Conservation (phyloP, 2,888 invertebrate genomes). For the Pristionchus japonicus region DNA sequence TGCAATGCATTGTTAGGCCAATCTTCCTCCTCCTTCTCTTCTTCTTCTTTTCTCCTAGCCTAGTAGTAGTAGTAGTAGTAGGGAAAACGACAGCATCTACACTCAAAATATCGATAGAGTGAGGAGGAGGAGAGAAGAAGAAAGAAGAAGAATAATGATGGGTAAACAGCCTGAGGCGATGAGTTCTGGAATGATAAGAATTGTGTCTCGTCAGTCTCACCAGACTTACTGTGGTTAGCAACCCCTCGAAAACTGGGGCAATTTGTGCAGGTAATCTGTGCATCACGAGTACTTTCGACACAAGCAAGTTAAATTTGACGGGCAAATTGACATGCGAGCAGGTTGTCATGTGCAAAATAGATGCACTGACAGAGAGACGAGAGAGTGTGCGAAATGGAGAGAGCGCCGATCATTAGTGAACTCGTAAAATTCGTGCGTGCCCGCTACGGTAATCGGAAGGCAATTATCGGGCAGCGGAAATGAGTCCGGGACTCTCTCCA, state of each 20-base stretch:
- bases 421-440: slow-evolving; percentile 7
- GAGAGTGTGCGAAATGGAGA: too few relatives aligned
- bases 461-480: background rate
- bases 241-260: background rate
- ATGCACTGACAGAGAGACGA: background rate
- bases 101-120: slow-evolving; percentile 28
- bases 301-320: background rate
- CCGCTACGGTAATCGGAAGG: slow-evolving; percentile 10
- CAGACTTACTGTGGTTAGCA: background rate
- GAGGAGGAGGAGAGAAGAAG: background rate
- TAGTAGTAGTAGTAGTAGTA: slow-evolving; percentile 32
- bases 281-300: background rate
- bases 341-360: background rate
- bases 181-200: slow-evolving; percentile 41
- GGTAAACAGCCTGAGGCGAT: slow-evolving; percentile 49
- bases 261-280: background rate
- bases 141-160: slow-evolving; percentile 42
- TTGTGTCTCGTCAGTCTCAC: background rate
- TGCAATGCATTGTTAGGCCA: background rate
- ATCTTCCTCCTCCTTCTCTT: background rate
- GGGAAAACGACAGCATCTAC: slow-evolving; percentile 18
- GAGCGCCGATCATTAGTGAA: too few relatives aligned
- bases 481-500: background rate
- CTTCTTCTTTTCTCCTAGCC: background rate
- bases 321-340: background rate